Evolutionary conservation across 2,888 invertebrate genomes (phyloP), one percentile per base, ranked within the genome.

Genomic region (Oscheius sp.): DNA sequence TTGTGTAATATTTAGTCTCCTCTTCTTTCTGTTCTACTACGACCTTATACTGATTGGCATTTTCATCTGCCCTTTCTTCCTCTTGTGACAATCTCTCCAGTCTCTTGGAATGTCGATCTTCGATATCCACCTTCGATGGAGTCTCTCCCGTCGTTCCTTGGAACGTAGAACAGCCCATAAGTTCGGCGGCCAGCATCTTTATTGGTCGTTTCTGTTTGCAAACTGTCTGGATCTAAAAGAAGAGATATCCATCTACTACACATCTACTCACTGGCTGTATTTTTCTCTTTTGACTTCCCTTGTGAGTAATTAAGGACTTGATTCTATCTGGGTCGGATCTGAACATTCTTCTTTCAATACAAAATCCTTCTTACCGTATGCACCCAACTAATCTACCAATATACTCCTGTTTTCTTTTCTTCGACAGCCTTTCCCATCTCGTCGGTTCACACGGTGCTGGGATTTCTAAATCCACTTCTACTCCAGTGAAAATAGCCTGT

Each of bases 371-470:
- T 49, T 32, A 28, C 49, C 57, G 44, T 14, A 68, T 49, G 4
- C 12, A 6, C 9, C 17, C 64, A 20, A 63, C 51, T 14, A 68
- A 22, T 14, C 22, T 32, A 6, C 38, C 30, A 20, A 68, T 56
- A 47, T 47, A 68, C n/a, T 26, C 26, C 28, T 50, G 30, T 50
- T 59, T 69, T 5, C 33, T 14, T 9, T 54, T 47, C 41, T 74
- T 71, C 9, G 56, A 20, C 56, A 74, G 44, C 4, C 32, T 67
- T 9, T 51, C 33, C 78, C 78, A 78, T 32, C 67, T 67, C 1
- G 28, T 30, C 14, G 67, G 49, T 2, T n/a, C 54, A 67, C 78
- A 78, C 1, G 78, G 80, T 20, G 59, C 36, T 0, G 63, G 24
- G 9, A 80, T 24, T 3, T 45, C 62, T n/a, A 74, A 67, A 14